Evolutionary conservation across 1,140 invertebrate genomes (phyloP).

Genomic region (Catajapyx aquilonaris): DNA sequence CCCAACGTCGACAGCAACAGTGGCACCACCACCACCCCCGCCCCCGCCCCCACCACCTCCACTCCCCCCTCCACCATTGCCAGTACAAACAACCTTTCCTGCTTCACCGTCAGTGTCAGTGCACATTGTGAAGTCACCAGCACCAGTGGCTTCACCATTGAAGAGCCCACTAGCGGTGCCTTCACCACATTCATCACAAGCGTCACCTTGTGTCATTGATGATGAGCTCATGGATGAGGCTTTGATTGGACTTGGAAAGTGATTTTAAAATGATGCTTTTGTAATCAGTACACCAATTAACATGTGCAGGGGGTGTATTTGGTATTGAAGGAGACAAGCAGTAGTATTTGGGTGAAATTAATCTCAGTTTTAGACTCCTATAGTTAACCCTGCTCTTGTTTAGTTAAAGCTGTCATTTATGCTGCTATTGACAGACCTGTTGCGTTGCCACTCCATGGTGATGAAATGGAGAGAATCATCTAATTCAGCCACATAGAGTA

Average conservation of each 20-base stretch:
- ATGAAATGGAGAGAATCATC: too few species aligned
- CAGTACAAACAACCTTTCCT: slow-evolving; percentile 19
- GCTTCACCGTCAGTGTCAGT: slow-evolving; percentile 46
- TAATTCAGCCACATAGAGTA: too few species aligned
- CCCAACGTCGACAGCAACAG: slow-evolving; percentile 8
- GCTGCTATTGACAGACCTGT: too few species aligned
- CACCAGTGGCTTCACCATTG: slow-evolving; percentile 22
- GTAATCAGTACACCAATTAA: too few species aligned
- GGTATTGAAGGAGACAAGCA: too few species aligned
- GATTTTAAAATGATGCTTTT: slow-evolving; percentile 6
- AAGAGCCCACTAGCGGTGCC: slow-evolving; percentile 38
- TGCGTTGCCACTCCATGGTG: too few species aligned
- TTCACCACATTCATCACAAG: slow-evolving; percentile 37
- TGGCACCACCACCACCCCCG: slow-evolving; percentile 3
- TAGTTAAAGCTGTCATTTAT: too few species aligned
- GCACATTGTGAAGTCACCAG: slow-evolving; percentile 56
- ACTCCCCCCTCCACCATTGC: slow-evolving; percentile 2
- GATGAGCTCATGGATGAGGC: slow-evolving; percentile 79
- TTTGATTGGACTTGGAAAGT: slow-evolving; percentile 46
- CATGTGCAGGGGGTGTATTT: too few species aligned
- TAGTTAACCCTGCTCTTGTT: too few species aligned
- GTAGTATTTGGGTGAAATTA: too few species aligned
- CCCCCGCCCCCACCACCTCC: slow-evolving; percentile 9
- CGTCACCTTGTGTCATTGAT: slow-evolving; percentile 59
- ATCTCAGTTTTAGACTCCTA: too few species aligned